phyloP scores from a whole-genome alignment of 2,888 invertebrate species.

The Rugalucina vietnamica region DNA sequence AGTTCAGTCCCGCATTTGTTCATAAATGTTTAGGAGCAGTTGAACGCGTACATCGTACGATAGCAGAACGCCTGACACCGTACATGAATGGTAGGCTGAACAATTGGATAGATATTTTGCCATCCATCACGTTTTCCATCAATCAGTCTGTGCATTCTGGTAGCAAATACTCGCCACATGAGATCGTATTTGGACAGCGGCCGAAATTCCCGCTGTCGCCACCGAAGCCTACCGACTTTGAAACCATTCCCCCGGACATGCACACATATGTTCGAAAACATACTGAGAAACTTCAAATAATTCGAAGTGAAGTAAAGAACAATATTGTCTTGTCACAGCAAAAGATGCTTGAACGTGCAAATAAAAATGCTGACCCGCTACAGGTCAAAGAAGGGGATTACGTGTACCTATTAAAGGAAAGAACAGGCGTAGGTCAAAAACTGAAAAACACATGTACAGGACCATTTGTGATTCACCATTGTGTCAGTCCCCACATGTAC shows the following conservation, averaged over 20 bases:
- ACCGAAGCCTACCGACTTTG: not conserved
- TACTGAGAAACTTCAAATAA: not conserved
- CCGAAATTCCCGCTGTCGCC: constrained; percentile 23
- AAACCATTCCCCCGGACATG: not conserved
- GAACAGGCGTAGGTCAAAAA: constrained; percentile 23
- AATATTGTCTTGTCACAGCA: not conserved
- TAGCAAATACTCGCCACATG: not conserved
- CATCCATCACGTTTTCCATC: constrained; percentile 39
- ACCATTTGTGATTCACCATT: constrained; percentile 35
- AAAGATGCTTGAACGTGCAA: constrained; percentile 13
- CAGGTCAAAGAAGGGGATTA: constrained; percentile 20
- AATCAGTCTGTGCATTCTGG: constrained; percentile 31
- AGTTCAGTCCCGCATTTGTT: constrained; percentile 53
- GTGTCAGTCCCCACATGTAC: constrained; percentile 26
- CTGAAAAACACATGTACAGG: constrained; percentile 14
- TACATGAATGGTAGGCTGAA: constrained; percentile 23
- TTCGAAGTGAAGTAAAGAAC: not conserved
- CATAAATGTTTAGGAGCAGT: constrained; percentile 52
- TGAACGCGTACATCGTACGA: constrained; percentile 42
- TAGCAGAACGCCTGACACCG: constrained; percentile 42
- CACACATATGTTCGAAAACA: not conserved
- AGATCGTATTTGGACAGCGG: not conserved
- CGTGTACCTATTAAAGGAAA: constrained; percentile 19
- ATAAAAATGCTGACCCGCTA: not conserved
- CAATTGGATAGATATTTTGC: constrained; percentile 42